phyloP scores from a whole-genome alignment of 2,113 vertebrate species.

The Chloropsis cyanopogon region DNA sequence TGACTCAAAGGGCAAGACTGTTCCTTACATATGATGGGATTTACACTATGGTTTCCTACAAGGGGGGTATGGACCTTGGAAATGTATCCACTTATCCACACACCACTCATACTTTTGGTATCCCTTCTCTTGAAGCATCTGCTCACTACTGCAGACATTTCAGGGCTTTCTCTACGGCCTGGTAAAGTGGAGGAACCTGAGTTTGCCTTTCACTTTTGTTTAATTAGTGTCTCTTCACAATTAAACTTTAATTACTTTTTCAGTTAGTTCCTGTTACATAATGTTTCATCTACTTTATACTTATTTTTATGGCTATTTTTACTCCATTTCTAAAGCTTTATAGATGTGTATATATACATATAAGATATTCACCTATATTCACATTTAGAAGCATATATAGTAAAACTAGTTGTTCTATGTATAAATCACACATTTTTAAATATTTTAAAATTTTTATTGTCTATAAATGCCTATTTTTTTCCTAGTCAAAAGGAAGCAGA shows the following conservation, averaged over 20 bases:
- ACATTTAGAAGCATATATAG: not conserved
- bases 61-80: fast-evolving
- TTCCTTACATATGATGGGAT: not conserved
- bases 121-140: fast-evolving
- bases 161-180: not conserved
- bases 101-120: fast-evolving
- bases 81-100: not conserved
- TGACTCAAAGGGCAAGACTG: not conserved
- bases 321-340: not conserved
- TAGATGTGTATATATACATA: not conserved
- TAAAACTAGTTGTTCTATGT: not conserved
- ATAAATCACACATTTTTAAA: fast-evolving
- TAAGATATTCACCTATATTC: not conserved
- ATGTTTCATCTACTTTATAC: not conserved
- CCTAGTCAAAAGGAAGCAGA: not conserved
- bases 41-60: not conserved
- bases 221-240: not conserved
- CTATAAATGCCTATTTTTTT: not conserved
- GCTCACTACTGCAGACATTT: fast-evolving
- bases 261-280: not conserved
- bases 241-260: not conserved
- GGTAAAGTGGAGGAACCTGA: not conserved
- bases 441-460: not conserved
- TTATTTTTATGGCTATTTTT: not conserved
- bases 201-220: not conserved